Conservation (phyloP, 2,113 vertebrate species). For the Willisornis vidua region DNA sequence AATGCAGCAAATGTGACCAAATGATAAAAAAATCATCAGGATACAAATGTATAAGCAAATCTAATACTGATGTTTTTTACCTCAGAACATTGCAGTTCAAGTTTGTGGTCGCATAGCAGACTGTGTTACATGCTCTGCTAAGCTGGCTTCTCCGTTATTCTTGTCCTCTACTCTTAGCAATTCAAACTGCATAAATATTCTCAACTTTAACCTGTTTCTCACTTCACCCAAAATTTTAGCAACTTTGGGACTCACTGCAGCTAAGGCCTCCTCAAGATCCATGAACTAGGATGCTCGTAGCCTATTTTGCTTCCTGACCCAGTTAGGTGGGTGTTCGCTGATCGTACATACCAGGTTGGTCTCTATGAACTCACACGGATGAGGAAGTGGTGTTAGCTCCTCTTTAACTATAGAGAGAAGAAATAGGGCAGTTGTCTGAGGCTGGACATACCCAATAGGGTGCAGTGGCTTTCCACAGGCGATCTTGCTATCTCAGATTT, state of each 20-base stretch:
- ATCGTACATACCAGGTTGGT: not conserved
- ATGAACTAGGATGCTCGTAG: not conserved
- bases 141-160: not conserved
- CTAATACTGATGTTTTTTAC: not conserved
- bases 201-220: constrained; percentile 21
- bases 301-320: constrained; percentile 4
- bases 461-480: not conserved
- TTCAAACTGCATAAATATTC: not conserved
- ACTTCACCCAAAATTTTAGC: not conserved
- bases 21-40: not conserved
- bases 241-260: not conserved
- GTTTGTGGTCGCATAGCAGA: not conserved
- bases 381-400: not conserved
- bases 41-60: not conserved
- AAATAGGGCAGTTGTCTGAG: not conserved
- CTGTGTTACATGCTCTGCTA: not conserved
- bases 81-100: not conserved
- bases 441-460: not conserved
- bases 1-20: not conserved
- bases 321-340: not conserved
- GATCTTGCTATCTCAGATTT: not conserved
- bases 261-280: not conserved
- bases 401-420: not conserved
- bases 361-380: not conserved
- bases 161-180: not conserved